phyloP scores from a whole-genome alignment of 2,888 invertebrate genomes.

The Nomada fucata region DNA sequence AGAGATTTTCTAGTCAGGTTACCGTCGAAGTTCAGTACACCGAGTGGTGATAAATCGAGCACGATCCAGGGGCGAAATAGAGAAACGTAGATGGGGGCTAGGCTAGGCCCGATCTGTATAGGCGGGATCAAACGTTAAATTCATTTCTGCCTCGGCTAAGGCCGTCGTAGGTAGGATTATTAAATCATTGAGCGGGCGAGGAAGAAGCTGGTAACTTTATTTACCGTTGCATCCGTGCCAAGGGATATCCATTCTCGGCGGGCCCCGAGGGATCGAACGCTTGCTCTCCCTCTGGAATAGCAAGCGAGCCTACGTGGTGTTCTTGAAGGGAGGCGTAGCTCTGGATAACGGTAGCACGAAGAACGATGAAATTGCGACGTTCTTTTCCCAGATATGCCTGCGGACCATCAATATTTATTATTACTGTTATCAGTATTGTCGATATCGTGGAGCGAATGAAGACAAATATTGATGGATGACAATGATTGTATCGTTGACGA shows the following conservation, averaged over 20 bases:
- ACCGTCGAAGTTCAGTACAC: slow-evolving; percentile 41
- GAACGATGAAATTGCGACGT: too few species aligned
- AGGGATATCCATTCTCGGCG: background rate
- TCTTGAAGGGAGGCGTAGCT: slow-evolving; percentile 8
- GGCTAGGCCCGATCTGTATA: slow-evolving; percentile 5
- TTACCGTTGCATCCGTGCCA: slow-evolving; percentile 18
- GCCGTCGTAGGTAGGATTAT: slow-evolving; percentile 41
- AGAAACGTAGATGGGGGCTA: slow-evolving; percentile 8
- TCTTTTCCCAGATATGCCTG: too few species aligned
- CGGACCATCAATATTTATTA: too few species aligned
- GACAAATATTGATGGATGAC: too few species aligned
- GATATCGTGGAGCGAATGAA: too few species aligned
- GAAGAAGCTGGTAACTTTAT: slow-evolving; percentile 42
- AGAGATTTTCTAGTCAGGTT: slow-evolving; percentile 42
- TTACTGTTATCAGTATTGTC: too few species aligned
- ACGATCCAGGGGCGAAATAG: slow-evolving; percentile 7
- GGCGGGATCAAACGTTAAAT: slow-evolving; percentile 38
- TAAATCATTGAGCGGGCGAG: slow-evolving; percentile 43
- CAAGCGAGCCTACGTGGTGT: background rate
- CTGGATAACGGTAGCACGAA: background rate
- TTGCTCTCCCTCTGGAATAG: slow-evolving; percentile 6
- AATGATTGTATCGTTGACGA: too few species aligned
- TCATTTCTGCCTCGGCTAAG: slow-evolving; percentile 33
- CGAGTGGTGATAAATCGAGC: slow-evolving; percentile 43
- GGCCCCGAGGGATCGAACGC: background rate